Conservation (phyloP, 1,140 invertebrate species). For the Zophobas atratus region DNA sequence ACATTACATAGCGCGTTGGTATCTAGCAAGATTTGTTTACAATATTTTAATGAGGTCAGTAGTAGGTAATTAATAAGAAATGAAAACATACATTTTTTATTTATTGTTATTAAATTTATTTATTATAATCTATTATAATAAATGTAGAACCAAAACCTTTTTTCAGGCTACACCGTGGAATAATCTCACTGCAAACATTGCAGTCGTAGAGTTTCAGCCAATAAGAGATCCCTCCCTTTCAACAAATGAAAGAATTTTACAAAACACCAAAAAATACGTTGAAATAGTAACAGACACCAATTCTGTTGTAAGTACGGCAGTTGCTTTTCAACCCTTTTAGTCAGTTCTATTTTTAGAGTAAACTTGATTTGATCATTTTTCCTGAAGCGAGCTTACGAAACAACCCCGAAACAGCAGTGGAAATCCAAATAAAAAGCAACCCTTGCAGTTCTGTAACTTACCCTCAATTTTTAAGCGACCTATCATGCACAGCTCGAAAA, state of each 20-base stretch:
- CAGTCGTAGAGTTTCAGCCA: slow-evolving; percentile 23
- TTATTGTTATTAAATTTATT: background rate
- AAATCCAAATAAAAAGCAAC: background rate
- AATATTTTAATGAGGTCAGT: too few relatives aligned
- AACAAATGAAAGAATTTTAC: background rate
- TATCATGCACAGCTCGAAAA: background rate
- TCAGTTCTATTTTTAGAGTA: background rate
- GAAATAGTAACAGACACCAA: slow-evolving; percentile 7
- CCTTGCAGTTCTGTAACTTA: slow-evolving; percentile 3
- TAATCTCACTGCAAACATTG: background rate
- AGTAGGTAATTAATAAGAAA: too few relatives aligned
- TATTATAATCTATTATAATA: background rate
- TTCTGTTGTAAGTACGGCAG: too few relatives aligned
- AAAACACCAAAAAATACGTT: slow-evolving; percentile 7
- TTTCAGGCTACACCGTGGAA: slow-evolving; percentile 10
- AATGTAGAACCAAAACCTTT: background rate
- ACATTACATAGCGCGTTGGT: too few relatives aligned
- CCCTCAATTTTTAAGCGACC: background rate
- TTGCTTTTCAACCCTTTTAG: background rate
- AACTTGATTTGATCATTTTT: slow-evolving; percentile 27
- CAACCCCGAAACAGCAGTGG: slow-evolving; percentile 1
- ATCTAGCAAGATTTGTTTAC: too few relatives aligned
- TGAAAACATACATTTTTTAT: too few relatives aligned
- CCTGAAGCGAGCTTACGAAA: slow-evolving; percentile 6
- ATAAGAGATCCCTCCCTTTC: background rate